phyloP scores from a whole-genome alignment of 2,797 vertebrate species.

The Tarsius wallacei region DNA sequence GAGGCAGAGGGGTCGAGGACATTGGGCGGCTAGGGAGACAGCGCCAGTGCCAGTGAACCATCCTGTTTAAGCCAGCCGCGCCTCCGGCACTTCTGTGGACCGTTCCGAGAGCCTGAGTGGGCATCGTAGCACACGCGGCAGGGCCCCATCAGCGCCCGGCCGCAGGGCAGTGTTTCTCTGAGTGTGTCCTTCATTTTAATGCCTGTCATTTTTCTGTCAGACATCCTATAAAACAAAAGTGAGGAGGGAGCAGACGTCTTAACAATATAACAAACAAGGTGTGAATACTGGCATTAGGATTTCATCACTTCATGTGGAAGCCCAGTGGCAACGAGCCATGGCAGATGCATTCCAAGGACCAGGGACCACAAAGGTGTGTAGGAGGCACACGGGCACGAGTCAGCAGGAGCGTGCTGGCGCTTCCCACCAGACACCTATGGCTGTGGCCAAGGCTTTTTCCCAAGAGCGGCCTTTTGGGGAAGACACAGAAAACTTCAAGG shows the following conservation, averaged over 20 bases:
- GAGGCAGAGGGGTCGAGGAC: background rate
- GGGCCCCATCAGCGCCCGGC: too few species aligned
- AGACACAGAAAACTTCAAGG: slow-evolving; percentile 69
- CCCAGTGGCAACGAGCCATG: background rate
- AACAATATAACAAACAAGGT: slow-evolving; percentile 75
- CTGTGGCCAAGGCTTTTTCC: slow-evolving; percentile 71
- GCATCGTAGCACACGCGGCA: background rate
- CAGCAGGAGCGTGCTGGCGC: slow-evolving; percentile 79
- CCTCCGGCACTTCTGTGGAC: background rate
- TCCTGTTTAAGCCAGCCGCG: background rate
- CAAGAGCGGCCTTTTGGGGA: slow-evolving; percentile 78
- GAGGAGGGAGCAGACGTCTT: slow-evolving; percentile 83
- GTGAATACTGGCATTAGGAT: slow-evolving; percentile 66
- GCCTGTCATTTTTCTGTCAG: slow-evolving; percentile 21
- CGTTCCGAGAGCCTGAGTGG: background rate
- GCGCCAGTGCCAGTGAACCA: background rate
- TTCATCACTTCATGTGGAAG: slow-evolving; percentile 71
- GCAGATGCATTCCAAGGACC: too few species aligned
- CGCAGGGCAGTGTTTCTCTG: too few species aligned
- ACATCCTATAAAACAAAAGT: slow-evolving; percentile 46
- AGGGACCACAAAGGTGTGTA: background rate
- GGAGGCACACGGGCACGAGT: slow-evolving; percentile 26
- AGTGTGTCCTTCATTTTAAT: slow-evolving; percentile 86
- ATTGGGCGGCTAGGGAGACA: background rate
- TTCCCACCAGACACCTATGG: slow-evolving; percentile 64